Conservation (phyloP, 1,140 invertebrate species). For the Chironomus striatipennis region DNA sequence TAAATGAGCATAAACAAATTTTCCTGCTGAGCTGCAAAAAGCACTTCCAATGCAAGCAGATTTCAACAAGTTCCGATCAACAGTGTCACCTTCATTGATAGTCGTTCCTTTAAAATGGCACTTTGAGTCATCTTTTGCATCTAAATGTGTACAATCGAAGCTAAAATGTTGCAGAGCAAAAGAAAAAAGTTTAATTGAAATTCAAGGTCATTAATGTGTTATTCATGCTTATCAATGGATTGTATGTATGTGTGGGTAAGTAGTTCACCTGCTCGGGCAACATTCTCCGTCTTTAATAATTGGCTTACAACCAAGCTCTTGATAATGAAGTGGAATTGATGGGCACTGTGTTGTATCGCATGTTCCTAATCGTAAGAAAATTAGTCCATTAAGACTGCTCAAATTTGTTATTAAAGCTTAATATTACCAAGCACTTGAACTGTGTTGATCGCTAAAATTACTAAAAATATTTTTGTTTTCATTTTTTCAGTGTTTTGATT, state of each 20-base stretch:
- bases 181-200: neutral
- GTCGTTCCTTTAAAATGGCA: neutral
- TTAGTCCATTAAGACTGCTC: neutral
- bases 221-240: neutral
- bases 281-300: neutral
- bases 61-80: neutral
- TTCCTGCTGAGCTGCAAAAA: neutral
- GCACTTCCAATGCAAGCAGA: neutral
- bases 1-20: slow-evolving; percentile 39
- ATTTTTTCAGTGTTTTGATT: too few species aligned
- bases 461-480: neutral
- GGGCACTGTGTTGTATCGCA: neutral
- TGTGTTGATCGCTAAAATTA: neutral
- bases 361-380: neutral
- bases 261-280: neutral
- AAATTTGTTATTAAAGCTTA: neutral
- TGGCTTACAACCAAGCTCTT: neutral
- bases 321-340: neutral
- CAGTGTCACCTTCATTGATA: neutral
- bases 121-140: neutral
- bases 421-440: neutral
- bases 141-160: neutral
- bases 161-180: neutral
- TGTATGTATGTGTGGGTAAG: too few species aligned
- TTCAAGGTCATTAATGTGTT: neutral